These are phyloP conservation scores for Temnothorax curvispinosus DNA, from an alignment of 1,140 invertebrate species.

Conservation along the genomic window DNA sequence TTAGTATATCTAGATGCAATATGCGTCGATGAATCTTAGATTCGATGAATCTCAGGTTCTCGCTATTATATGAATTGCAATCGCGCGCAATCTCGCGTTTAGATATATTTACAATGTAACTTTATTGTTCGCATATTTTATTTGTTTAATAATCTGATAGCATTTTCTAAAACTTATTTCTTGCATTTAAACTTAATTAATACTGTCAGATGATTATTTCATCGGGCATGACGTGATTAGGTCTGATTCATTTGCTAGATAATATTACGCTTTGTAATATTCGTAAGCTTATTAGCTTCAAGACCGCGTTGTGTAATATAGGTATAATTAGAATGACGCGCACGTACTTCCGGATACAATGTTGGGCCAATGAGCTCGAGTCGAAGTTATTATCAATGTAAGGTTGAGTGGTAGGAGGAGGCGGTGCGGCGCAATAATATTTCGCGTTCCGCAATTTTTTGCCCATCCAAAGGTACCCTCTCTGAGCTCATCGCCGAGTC, in stretches of 20 bases:
- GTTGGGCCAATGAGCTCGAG: neutral
- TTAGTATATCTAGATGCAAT: too few species aligned
- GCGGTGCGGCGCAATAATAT: constrained; percentile 69
- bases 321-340: constrained; percentile 4
- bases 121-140: neutral
- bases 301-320: neutral
- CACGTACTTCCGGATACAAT: constrained; percentile 23
- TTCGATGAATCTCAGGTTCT: neutral
- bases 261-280: neutral
- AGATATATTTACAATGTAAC: neutral
- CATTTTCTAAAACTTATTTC: neutral
- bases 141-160: neutral
- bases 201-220: neutral
- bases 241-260: neutral
- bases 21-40: neutral
- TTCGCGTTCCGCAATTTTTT: constrained; percentile 75
- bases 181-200: neutral
- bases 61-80: neutral
- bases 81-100: neutral
- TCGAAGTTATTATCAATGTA: constrained; percentile 62
- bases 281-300: neutral
- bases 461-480: constrained; percentile 60
- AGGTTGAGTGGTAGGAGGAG: constrained; percentile 30
- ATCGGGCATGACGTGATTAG: neutral
- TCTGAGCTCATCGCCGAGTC: constrained; percentile 70